Percentiles rank a stretch among this genome's conserved stretches.
Evolutionary conservation across 2,888 invertebrate species (phyloP).

Genomic region (Panzeria rudis): DNA sequence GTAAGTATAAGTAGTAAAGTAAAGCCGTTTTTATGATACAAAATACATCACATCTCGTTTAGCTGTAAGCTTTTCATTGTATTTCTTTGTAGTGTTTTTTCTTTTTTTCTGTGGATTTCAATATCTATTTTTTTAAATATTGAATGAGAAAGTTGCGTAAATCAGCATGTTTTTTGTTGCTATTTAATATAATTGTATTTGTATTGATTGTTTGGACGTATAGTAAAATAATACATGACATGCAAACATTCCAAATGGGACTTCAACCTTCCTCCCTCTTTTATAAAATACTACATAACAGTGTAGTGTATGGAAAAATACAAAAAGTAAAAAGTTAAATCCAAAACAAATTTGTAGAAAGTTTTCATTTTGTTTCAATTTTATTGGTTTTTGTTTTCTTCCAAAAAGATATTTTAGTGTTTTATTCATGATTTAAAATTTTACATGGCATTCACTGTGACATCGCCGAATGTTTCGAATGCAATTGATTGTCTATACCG

Average conservation of each 20-base stretch:
- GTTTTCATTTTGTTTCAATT: constrained; percentile 53
- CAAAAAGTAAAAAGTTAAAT: constrained; percentile 29
- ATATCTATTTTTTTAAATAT: constrained; percentile 25
- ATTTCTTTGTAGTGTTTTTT: constrained; percentile 46
- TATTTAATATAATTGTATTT: constrained; percentile 66
- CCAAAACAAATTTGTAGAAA: constrained; percentile 71
- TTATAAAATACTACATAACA: not conserved
- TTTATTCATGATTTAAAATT: constrained; percentile 61
- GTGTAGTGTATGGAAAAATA: not conserved
- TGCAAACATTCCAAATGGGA: constrained; percentile 23
- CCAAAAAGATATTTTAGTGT: constrained; percentile 14
- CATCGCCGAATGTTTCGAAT: constrained; percentile 46
- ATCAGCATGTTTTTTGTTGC: constrained; percentile 56
- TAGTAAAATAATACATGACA: constrained; percentile 14
- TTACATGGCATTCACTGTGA: constrained; percentile 63
- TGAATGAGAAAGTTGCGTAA: constrained; percentile 73
- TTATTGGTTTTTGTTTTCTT: constrained; percentile 12
- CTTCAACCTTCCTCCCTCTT: constrained; percentile 25
- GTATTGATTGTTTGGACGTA: constrained; percentile 2
- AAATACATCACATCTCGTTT: constrained; percentile 22
- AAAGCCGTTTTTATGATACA: constrained; percentile 6
- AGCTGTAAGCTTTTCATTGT: constrained; percentile 64
- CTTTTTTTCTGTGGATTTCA: constrained; percentile 2
- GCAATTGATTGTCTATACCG: constrained; percentile 68
- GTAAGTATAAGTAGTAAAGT: not conserved